phyloP scores from a whole-genome alignment of 2,888 invertebrate species.

The Dolomedes plantarius region DNA sequence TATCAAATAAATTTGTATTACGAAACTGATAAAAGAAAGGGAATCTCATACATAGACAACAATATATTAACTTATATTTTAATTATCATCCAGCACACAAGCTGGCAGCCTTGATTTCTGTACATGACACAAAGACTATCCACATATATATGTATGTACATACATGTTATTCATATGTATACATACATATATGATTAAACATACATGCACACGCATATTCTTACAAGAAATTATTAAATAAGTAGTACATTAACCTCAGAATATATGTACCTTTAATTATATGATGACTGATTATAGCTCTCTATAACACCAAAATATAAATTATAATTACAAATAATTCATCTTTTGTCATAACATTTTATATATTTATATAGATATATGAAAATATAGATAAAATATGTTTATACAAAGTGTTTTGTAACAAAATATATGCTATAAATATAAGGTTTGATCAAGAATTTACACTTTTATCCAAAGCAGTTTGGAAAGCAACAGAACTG shows the following conservation, averaged over 20 bases:
- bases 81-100: no score
- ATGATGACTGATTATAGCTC: constrained; percentile 26
- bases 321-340: constrained; percentile 60
- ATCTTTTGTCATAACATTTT: constrained; percentile 33
- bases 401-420: constrained; percentile 64
- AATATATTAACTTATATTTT: no score
- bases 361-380: constrained; percentile 65
- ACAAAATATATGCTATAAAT: constrained; percentile 67
- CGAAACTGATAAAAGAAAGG: no score
- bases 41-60: no score
- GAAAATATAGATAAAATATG: constrained; percentile 63
- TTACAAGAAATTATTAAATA: constrained; percentile 31
- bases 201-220: constrained; percentile 25
- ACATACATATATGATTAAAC: background rate
- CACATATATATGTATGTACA: background rate
- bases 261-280: constrained; percentile 30
- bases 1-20: no score
- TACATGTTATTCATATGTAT: background rate
- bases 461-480: constrained; percentile 31
- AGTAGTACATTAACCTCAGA: constrained; percentile 31
- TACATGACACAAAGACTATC: background rate
- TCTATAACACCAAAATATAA: constrained; percentile 61
- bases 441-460: constrained; percentile 64
- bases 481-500: constrained; percentile 36
- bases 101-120: background rate